A percentile compares a stretch with the other conserved stretches of the same genome.
Evolutionary conservation across 2,797 vertebrate genomes (phyloP).

Genomic region (Sebastes iracundus): DNA sequence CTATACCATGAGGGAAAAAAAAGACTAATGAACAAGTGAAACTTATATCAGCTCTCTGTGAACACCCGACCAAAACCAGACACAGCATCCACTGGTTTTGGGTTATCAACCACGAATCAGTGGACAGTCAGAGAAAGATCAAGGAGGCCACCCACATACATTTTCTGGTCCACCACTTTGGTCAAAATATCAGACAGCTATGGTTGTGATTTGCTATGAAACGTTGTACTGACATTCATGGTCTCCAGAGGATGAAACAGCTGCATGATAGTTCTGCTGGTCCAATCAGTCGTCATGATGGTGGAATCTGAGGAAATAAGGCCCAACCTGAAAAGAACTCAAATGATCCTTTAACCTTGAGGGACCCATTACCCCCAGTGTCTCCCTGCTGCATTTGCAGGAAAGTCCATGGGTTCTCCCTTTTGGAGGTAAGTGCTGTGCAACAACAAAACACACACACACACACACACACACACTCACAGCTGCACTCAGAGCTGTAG

Average conservation of each 20-base stretch:
- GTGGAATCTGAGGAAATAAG: background rate
- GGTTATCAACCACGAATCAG: background rate
- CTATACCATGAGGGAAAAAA: background rate
- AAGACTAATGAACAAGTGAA: background rate
- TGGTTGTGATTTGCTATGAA: background rate
- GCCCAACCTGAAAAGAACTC: background rate
- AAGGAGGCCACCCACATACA: background rate
- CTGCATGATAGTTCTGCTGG: background rate
- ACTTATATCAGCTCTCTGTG: background rate
- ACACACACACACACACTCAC: slow-evolving; percentile 27
- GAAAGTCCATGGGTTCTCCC: slow-evolving; percentile 20
- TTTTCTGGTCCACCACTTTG: background rate
- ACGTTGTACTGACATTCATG: background rate
- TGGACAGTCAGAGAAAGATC: background rate
- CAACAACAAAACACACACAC: slow-evolving; percentile 26
- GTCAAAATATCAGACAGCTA: background rate
- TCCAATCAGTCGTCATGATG: background rate
- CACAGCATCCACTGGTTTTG: background rate
- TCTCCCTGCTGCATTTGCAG: background rate
- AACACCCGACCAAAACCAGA: background rate
- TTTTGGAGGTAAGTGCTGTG: slow-evolving; percentile 10
- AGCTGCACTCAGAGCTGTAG: slow-evolving; percentile 48
- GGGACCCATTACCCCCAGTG: background rate
- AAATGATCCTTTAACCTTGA: slow-evolving; percentile 42
- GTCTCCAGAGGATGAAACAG: background rate